Conservation (phyloP, 2,888 invertebrate genomes). For the Himalopsyche anomala region DNA sequence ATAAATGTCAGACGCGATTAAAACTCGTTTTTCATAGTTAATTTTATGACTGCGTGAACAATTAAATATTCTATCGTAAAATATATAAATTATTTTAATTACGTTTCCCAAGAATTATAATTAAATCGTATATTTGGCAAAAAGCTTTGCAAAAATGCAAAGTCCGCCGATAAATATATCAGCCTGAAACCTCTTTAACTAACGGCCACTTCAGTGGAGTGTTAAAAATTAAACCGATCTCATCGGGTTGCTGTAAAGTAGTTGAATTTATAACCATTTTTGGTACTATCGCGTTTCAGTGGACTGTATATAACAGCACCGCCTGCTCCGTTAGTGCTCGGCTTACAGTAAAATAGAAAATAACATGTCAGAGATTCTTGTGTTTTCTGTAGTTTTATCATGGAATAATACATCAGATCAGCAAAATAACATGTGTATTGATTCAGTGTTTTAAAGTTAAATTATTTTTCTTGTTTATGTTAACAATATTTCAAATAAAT, state of each 20-base stretch:
- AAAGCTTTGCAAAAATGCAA: constrained; percentile 28
- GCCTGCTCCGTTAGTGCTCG: background rate
- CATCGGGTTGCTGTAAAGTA: constrained; percentile 37
- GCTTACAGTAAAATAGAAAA: constrained; percentile 4
- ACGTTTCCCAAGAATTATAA: background rate
- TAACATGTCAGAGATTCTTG: background rate
- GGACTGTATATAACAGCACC: background rate
- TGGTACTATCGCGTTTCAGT: constrained; percentile 32
- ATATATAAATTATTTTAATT: background rate
- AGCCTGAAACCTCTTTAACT: constrained; percentile 12
- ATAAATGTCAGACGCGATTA: too few species aligned
- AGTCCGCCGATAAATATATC: constrained; percentile 8
- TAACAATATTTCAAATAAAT: too few species aligned
- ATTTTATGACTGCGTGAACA: background rate
- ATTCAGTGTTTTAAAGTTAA: too few species aligned
- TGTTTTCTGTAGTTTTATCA: background rate
- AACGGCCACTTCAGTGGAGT: constrained; percentile 50
- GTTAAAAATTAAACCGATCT: constrained; percentile 52
- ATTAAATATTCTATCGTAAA: background rate
- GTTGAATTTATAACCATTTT: constrained; percentile 42
- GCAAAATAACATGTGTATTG: too few species aligned
- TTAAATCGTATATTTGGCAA: constrained; percentile 7
- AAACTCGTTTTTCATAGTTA: too few species aligned
- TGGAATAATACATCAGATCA: background rate
- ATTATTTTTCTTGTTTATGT: too few species aligned